phyloP scores from a whole-genome alignment of 2,888 invertebrate genomes.

The Actias luna region DNA sequence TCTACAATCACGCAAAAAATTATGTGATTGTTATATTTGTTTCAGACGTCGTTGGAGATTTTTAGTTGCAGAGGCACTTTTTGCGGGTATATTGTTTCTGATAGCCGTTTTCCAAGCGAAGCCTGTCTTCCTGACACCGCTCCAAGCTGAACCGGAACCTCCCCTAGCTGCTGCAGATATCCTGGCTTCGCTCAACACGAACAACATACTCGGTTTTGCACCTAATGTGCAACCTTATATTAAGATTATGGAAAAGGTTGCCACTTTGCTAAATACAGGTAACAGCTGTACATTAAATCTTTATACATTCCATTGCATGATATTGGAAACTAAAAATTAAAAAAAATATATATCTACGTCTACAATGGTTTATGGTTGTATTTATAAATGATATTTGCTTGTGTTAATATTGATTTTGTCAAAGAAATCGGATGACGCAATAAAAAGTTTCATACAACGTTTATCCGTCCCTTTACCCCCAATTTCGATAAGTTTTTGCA shows the following conservation, averaged over 20 bases:
- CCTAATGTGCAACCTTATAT: constrained; percentile 43
- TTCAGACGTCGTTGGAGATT: constrained; percentile 58
- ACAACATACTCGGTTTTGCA: constrained; percentile 55
- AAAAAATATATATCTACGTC: too few relatives aligned
- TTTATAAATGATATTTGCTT: too few relatives aligned
- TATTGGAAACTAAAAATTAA: too few relatives aligned
- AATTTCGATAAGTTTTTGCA: too few relatives aligned
- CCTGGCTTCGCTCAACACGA: constrained; percentile 38
- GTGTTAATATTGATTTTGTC: too few relatives aligned
- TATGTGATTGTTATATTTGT: not conserved
- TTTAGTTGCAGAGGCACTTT: constrained; percentile 43
- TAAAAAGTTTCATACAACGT: too few relatives aligned
- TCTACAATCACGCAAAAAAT: not conserved
- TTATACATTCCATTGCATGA: not conserved
- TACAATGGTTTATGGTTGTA: too few relatives aligned
- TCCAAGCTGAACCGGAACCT: constrained; percentile 49
- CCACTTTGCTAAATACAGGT: constrained; percentile 43
- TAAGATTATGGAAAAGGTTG: constrained; percentile 47
- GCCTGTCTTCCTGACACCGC: constrained; percentile 63
- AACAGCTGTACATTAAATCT: constrained; percentile 24
- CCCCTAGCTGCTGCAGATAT: constrained; percentile 44
- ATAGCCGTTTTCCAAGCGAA: constrained; percentile 50
- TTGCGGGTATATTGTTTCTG: constrained; percentile 46
- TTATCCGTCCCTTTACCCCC: too few relatives aligned
- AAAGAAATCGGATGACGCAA: too few relatives aligned